Base-by-base conservation (phyloP, 2,113 vertebrate genomes). In the Azemiops feae region DNA sequence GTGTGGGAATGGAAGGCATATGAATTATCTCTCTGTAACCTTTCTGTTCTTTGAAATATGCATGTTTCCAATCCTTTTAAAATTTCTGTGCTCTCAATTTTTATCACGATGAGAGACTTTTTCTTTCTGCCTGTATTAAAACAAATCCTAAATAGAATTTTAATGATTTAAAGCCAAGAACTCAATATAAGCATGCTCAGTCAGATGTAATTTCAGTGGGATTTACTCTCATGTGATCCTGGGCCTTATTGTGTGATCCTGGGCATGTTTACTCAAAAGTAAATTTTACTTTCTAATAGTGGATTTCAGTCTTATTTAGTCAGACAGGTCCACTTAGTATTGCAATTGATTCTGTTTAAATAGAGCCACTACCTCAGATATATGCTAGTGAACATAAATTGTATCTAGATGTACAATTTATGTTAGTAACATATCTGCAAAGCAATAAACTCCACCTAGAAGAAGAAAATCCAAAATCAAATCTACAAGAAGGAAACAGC, bases 1-100 rank as follows among this genome's bases (percentile, higher is more conserved):
- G 93, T 95, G 3, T 89, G 89, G 92, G 94, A 96, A 96, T 96
- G 93, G 85, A 94, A 88, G 94, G 96, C 93, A 96, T 92, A 89
- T 92, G 89, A 89, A 91, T 85, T 94, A 91, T 91, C 60, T 94
- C 96, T 93, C 92, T 92, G 34, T 88, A 94, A 87, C 94, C 86
- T 93, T 95, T 93, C 90, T 93, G 89, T 50, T 88, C 92, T 94
- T 55, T 81, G 34, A 81, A 43, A 81, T 81, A 81, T 22, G 74
- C 1, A 1, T 9, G 34, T 43, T 81, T 81, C 74, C 74, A 81
- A 43, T 43, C 18, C 74, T 81, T 81, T 43, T 81, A 22, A 81
- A 81, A 81, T 43, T 87, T 85, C 58, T 39, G 22, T 93, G 88
- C 96, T 92, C 87, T 94, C 85, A 55, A 50, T 87, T 92, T 95